Conservation (phyloP, 2,888 invertebrate species). For the Barypeithes pellucidus region DNA sequence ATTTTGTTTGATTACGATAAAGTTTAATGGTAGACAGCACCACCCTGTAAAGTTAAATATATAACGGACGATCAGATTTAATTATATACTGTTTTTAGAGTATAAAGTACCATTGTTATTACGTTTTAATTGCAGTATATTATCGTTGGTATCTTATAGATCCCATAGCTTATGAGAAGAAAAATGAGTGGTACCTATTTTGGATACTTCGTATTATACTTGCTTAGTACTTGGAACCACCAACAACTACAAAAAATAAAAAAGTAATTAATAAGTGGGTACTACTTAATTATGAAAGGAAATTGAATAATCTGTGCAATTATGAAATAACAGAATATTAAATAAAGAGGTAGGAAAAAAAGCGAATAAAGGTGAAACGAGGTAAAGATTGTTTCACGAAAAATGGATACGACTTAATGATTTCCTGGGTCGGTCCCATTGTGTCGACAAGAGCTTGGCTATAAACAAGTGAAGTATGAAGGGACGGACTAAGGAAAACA, state of each 20-base stretch:
- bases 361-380: too few relatives aligned
- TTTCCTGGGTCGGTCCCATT: too few relatives aligned
- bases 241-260: conserved; percentile 25
- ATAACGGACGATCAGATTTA: conserved; percentile 47
- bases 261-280: conserved; percentile 32
- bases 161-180: conserved; percentile 34
- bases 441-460: too few relatives aligned
- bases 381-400: too few relatives aligned
- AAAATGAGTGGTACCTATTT: conserved; percentile 35
- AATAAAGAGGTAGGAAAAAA: background rate
- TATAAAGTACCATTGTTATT: conserved; percentile 38
- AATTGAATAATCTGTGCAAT: conserved; percentile 1
- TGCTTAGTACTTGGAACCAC: conserved; percentile 45
- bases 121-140: conserved; percentile 44
- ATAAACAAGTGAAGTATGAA: too few relatives aligned
- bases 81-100: conserved; percentile 44
- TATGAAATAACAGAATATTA: background rate
- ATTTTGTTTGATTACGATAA: too few relatives aligned
- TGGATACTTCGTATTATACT: conserved; percentile 44
- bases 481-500: too few relatives aligned
- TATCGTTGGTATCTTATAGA: conserved; percentile 39
- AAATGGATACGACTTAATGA: too few relatives aligned
- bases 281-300: conserved; percentile 3
- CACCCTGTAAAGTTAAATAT: conserved; percentile 22
- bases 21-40: background rate